A percentile compares a stretch with the other conserved stretches of the same genome.
Conservation (phyloP, 37 sponge, comb jelly and placozoan species). For the Eunapius fragilis region DNA sequence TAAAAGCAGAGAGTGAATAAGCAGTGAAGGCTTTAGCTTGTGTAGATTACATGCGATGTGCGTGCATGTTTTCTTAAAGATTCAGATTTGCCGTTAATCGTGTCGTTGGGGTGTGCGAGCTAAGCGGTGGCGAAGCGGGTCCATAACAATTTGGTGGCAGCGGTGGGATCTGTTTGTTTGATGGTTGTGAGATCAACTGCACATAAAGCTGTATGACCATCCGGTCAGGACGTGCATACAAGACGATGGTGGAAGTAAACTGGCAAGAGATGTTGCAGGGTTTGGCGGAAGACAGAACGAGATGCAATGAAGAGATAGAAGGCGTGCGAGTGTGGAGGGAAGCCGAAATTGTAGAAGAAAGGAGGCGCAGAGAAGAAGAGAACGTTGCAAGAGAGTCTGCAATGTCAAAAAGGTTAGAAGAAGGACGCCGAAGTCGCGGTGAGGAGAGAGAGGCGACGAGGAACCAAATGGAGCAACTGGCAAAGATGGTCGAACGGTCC, state of each 20-base stretch:
- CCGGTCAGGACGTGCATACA: neutral
- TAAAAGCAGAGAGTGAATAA: no score
- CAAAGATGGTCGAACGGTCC: neutral
- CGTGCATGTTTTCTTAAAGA: no score
- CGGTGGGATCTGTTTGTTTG: neutral
- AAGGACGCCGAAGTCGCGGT: neutral
- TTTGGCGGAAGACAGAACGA: neutral
- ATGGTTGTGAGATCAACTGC: neutral
- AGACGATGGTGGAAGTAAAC: neutral
- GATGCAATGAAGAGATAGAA: neutral
- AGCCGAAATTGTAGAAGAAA: neutral
- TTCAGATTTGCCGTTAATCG: no score
- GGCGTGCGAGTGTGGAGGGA: neutral
- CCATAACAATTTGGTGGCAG: neutral
- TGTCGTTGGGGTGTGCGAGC: no score
- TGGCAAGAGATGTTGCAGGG: neutral
- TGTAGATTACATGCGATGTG: no score
- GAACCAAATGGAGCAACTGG: neutral
- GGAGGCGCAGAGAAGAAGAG: neutral
- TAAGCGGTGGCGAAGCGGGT: no score
- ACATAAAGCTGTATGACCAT: neutral
- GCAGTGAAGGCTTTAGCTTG: no score
- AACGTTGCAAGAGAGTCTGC: no score
- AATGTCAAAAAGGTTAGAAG: neutral
- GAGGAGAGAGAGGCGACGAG: neutral